Evolutionary conservation across 2,797 vertebrate genomes (phyloP).

Genomic region (Pogonophryne albipinna): DNA sequence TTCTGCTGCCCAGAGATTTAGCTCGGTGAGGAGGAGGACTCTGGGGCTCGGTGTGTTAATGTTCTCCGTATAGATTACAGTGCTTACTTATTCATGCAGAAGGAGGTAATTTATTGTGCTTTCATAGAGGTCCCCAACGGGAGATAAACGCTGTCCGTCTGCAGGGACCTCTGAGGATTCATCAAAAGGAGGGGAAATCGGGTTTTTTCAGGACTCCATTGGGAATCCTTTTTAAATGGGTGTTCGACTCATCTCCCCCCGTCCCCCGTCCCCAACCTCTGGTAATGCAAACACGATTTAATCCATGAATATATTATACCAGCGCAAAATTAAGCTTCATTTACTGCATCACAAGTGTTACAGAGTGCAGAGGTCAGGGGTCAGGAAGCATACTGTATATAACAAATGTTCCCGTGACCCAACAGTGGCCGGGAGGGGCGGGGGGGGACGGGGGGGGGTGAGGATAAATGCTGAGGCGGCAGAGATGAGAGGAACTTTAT

Average conservation of each 20-base stretch:
- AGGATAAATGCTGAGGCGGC: constrained; percentile 24
- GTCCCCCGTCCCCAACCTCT: no score
- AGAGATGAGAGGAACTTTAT: constrained; percentile 24
- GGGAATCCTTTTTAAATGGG: constrained; percentile 52
- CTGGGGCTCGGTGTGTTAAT: constrained; percentile 59
- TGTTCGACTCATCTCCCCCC: constrained; percentile 15
- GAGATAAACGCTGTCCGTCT: constrained; percentile 75
- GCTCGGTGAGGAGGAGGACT: constrained; percentile 26
- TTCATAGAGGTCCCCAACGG: constrained; percentile 68
- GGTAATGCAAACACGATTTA: constrained; percentile 16
- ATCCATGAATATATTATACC: constrained; percentile 13
- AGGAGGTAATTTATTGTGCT: constrained; percentile 77
- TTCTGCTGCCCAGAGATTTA: constrained; percentile 48
- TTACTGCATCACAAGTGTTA: constrained; percentile 8
- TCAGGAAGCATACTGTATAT: neutral
- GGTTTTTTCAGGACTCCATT: constrained; percentile 67
- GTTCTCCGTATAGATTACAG: constrained; percentile 72
- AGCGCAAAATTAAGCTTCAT: neutral
- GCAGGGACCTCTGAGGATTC: constrained; percentile 69
- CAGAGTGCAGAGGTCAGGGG: constrained; percentile 17
- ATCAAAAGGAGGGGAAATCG: constrained; percentile 69
- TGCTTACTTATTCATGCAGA: constrained; percentile 76
- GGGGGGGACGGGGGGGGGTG: neutral
- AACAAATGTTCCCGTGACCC: constrained; percentile 17
- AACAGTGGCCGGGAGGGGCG: neutral